Percentiles rank a stretch among this genome's conserved stretches.
phyloP scores from a whole-genome alignment of 2,888 invertebrate species.

The Harpalus rufipes region DNA sequence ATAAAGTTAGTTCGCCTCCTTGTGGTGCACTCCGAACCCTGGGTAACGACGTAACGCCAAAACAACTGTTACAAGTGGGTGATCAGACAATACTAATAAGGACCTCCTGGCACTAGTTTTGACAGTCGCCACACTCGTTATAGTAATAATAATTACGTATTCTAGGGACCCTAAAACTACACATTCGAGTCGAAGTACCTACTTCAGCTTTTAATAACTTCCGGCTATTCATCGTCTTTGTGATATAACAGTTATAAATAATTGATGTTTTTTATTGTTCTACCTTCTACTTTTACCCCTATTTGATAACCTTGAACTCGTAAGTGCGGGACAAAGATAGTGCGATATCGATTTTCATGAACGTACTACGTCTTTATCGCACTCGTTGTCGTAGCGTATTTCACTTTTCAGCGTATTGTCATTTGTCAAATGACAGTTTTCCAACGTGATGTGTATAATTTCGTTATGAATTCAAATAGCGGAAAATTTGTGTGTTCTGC shows the following conservation, averaged over 20 bases:
- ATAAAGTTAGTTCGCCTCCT: too few relatives aligned
- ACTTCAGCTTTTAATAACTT: too few relatives aligned
- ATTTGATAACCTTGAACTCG: conserved; percentile 19
- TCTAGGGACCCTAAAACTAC: too few relatives aligned
- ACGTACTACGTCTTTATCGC: conserved; percentile 24
- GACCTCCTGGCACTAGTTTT: too few relatives aligned
- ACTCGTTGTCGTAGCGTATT: neutral
- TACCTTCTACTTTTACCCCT: neutral
- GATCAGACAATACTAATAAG: too few relatives aligned
- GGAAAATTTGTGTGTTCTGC: neutral
- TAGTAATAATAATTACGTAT: too few relatives aligned
- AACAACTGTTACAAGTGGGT: too few relatives aligned
- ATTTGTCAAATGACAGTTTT: conserved; percentile 30
- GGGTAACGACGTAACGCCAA: too few relatives aligned
- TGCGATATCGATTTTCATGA: conserved; percentile 43
- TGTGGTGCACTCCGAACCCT: too few relatives aligned
- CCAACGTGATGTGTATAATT: neutral
- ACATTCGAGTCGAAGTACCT: too few relatives aligned
- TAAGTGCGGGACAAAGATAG: conserved; percentile 27
- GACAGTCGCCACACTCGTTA: too few relatives aligned
- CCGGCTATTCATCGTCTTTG: neutral
- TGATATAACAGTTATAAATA: neutral
- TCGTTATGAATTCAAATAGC: conserved; percentile 1
- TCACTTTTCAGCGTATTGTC: conserved; percentile 24
- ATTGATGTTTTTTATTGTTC: neutral